A percentile compares a stretch with the other conserved stretches of the same genome.
phyloP scores from a whole-genome alignment of 1,140 invertebrate species.

The Drosophila sechellia region DNA sequence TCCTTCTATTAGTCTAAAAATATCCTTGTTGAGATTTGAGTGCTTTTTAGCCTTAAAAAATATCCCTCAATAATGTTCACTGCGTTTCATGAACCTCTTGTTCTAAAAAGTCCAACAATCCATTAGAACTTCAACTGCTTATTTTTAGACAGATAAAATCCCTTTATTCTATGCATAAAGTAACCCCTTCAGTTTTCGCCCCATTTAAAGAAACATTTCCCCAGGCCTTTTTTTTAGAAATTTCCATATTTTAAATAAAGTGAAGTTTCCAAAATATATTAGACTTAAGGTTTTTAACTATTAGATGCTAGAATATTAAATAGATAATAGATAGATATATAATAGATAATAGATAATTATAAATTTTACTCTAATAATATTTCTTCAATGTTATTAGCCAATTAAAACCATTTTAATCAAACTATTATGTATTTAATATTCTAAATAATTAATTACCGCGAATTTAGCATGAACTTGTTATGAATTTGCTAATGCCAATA shows the following conservation, averaged over 20 bases:
- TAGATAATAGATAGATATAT: too few species aligned
- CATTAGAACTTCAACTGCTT: too few species aligned
- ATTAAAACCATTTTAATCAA: background rate
- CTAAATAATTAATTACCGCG: conserved; percentile 17
- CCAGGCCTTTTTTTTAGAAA: background rate
- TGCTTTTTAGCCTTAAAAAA: background rate
- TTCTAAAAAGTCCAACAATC: background rate
- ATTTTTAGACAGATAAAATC: background rate
- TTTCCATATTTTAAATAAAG: background rate
- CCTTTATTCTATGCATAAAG: background rate
- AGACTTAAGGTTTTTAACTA: background rate
- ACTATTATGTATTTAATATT: background rate
- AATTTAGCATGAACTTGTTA: conserved; percentile 26
- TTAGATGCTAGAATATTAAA: background rate
- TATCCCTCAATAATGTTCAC: background rate
- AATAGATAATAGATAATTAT: too few species aligned
- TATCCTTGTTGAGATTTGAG: background rate
- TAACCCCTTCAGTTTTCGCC: background rate
- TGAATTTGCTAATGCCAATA: background rate
- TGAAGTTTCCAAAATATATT: background rate
- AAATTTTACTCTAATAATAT: background rate
- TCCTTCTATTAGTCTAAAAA: background rate
- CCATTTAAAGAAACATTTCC: background rate
- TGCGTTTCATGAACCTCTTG: background rate
- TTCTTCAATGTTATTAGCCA: too few species aligned